Base-by-base conservation (phyloP, 2,888 invertebrate genomes). In the Harmothoe impar region DNA sequence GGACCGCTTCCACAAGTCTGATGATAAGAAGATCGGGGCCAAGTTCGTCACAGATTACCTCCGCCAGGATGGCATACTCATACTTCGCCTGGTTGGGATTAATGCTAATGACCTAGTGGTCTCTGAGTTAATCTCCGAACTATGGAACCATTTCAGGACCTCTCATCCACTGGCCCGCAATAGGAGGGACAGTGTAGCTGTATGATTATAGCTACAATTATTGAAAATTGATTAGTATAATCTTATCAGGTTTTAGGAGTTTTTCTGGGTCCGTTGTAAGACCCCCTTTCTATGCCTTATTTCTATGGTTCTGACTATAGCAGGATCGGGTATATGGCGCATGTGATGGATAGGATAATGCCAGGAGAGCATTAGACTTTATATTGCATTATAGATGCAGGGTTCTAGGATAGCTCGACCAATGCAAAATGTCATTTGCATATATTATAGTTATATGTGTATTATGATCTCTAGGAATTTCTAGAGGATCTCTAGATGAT, bases 31-130 rank as follows among this genome's bases (percentile, higher is more conserved):
- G 92, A 94, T 95, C 93, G 94, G 94, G 77, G 93, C 94, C 10
- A 94, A 94, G 91, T 95, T 95, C 92, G 94, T 94, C 56, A 94
- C 94, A 92, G 94, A 95, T 89, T 95, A 95, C 92, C 93, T 95
- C 33, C 93, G 95, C 20, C 95, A 95, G 91, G 95, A 95, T 91
- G 95, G 95, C 23, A 94, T 95, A 56, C 95, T 95, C 91, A 94
- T 95, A 31, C 92, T 95, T 43, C 92, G 95, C 90, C 93, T 95
- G 35, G 94, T 95, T 52, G 95, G 95, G 62, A 94, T 95, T 92
- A 95, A 95, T 92, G 94, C 95, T 91, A 95, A 95, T 91, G 95
- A 95, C 91, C 94, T 95, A 10, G 93, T 95, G 77, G 95, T 94
- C 51, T 94, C 95, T 0, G 95, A 95, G 92, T 92, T 95, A 89